Conservation (phyloP, 2,797 vertebrate genomes). For the Crocodylus rhombifer region DNA sequence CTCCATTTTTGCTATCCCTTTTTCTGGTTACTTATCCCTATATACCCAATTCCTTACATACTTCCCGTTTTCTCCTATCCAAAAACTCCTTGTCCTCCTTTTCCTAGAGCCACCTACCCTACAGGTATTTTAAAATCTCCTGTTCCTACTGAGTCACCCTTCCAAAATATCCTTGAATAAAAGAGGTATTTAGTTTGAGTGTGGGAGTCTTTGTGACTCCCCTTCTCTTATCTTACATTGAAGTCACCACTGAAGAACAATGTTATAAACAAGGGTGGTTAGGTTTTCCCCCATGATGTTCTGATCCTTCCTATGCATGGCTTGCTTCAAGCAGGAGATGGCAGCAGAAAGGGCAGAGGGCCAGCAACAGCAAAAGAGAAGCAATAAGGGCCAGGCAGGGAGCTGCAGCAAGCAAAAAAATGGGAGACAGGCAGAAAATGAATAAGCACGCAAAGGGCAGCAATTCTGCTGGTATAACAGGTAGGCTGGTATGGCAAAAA, state of each 20-base stretch:
- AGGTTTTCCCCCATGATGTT: too few species aligned
- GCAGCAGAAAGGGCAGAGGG: background rate
- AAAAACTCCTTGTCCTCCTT: background rate
- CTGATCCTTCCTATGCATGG: background rate
- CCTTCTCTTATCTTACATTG: background rate
- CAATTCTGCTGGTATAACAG: background rate
- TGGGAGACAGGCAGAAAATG: background rate
- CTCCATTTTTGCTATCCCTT: background rate
- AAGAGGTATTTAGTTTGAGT: background rate
- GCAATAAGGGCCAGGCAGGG: background rate
- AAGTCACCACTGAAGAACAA: background rate
- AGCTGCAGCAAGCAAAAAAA: background rate
- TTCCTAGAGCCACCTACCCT: background rate
- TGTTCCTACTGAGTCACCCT: accelerated
- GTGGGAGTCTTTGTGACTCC: background rate
- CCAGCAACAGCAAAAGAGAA: background rate
- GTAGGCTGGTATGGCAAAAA: background rate
- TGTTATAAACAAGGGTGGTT: too few species aligned
- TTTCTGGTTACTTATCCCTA: background rate
- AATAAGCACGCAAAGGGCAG: background rate
- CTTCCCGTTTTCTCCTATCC: background rate
- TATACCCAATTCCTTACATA: background rate
- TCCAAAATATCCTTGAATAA: background rate
- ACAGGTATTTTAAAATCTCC: background rate
- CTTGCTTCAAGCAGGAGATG: background rate